Evolutionary conservation across 2,113 vertebrate genomes (phyloP), one percentile per base, ranked within the genome.

Genomic region (Alces alces): DNA sequence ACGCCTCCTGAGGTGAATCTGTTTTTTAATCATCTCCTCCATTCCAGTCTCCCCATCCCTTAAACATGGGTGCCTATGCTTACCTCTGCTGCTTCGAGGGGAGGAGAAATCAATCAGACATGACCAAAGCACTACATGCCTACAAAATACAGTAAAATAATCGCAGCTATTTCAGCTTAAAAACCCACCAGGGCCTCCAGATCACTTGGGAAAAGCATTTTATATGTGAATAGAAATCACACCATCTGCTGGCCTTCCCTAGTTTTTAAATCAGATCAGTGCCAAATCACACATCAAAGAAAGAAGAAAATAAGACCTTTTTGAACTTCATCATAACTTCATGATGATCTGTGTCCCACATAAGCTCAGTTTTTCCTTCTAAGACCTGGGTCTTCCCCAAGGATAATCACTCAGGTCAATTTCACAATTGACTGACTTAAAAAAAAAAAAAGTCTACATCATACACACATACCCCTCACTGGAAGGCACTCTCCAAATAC

Each of bases 61-160:
- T 76, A 86, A 47, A 30, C 19, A 6, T 11, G 13, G n/a, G 19
- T 70, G 19, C 39, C 43, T 64, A 43, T 79, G 79, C 50, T 79
- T 97, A 30, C 28, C 30, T 88, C 61, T 61, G 36, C 57, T 73
- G 45, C 83, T 66, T 89, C 43, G 80, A 1, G 33, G 17, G 93
- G 15, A 85, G 52, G 94, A 95, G 52, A 87, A 84, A 93, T 95
- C 52, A 61, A 43, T 92, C 79, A 78, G 43, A 28, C 78, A 94
- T 57, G 84, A 93, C 61, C 87, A 92, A 94, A 91, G 79, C 39
- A 78, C 21, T 36, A 33, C 10, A 13, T 87, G 33, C 82, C 82
- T 93, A 85, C 76, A 97, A 92, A 97, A 95, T 30, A 92, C 50
- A 88, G 82, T 28, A 79, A 96, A 96, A 96, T 92, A 88, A 96